Conservation (phyloP, 2,797 vertebrate genomes). For the Hemitrygon akajei region DNA sequence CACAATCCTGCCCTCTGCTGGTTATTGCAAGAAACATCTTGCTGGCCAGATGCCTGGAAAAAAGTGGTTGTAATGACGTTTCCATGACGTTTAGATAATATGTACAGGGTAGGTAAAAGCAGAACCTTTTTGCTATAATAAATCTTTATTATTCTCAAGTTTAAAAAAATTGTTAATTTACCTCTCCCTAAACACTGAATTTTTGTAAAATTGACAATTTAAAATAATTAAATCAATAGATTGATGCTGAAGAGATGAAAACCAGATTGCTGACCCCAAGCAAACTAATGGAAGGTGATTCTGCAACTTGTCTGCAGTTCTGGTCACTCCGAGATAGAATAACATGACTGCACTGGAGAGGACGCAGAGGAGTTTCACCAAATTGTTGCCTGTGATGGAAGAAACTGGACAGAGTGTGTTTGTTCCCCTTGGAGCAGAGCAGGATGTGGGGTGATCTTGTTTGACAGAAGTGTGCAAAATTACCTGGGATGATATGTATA, state of each 20-base stretch:
- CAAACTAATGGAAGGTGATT: not conserved
- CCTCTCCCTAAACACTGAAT: too few species aligned
- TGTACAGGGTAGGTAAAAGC: not conserved
- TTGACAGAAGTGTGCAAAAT: too few species aligned
- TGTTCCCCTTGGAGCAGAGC: too few species aligned
- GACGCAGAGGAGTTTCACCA: too few species aligned
- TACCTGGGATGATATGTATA: too few species aligned
- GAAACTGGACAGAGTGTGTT: too few species aligned
- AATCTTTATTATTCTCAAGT: not conserved
- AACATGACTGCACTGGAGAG: too few species aligned
- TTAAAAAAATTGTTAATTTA: not conserved
- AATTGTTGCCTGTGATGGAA: too few species aligned
- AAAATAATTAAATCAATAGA: not conserved
- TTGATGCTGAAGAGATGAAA: not conserved
- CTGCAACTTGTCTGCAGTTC: too few species aligned
- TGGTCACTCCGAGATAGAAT: too few species aligned
- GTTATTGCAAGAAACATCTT: not conserved
- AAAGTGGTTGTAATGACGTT: not conserved
- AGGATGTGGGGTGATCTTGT: too few species aligned
- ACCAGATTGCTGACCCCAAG: not conserved
- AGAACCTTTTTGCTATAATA: not conserved
- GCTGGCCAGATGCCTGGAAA: too few species aligned
- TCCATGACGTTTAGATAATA: not conserved
- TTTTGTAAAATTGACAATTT: not conserved
- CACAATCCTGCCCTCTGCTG: not conserved